Evolutionary conservation across 2,888 invertebrate species (phyloP).

Genomic region (Conchocele bisecta): DNA sequence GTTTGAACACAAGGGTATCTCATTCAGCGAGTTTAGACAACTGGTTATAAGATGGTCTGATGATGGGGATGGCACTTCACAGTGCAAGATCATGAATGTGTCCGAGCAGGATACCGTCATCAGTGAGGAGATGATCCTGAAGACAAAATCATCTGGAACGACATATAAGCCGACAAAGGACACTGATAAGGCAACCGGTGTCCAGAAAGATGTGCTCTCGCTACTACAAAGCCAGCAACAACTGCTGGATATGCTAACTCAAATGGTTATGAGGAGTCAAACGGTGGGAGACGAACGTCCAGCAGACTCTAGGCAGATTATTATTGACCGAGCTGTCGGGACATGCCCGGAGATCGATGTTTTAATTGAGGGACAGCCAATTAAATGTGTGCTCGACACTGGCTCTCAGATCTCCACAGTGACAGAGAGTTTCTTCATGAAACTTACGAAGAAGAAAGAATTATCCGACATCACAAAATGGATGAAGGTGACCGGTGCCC

Average conservation of each 20-base stretch:
- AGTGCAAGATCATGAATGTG: no score
- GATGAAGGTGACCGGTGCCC: conserved; percentile 3
- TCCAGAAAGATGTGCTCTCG: no score
- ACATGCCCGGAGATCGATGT: not conserved
- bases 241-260: no score
- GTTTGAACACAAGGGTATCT: not conserved
- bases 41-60: conserved; percentile 15
- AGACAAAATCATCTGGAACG: no score
- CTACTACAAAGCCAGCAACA: no score
- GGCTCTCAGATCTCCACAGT: not conserved
- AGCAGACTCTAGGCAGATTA: not conserved
- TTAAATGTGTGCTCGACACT: not conserved
- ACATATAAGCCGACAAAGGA: no score
- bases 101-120: no score
- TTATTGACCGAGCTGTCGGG: not conserved
- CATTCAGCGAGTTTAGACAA: conserved; percentile 24
- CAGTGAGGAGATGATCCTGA: no score
- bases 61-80: no score
- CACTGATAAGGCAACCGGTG: no score
- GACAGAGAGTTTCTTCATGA: not conserved
- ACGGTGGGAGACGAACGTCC: not conserved
- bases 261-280: no score
- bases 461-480: not conserved
- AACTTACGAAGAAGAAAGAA: not conserved
- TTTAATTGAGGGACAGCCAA: not conserved